Percentiles rank a stretch among this genome's conserved stretches.
These are phyloP conservation scores for Alca torda DNA, from an alignment of 2,797 vertebrate genomes.

Conservation along the genomic window DNA sequence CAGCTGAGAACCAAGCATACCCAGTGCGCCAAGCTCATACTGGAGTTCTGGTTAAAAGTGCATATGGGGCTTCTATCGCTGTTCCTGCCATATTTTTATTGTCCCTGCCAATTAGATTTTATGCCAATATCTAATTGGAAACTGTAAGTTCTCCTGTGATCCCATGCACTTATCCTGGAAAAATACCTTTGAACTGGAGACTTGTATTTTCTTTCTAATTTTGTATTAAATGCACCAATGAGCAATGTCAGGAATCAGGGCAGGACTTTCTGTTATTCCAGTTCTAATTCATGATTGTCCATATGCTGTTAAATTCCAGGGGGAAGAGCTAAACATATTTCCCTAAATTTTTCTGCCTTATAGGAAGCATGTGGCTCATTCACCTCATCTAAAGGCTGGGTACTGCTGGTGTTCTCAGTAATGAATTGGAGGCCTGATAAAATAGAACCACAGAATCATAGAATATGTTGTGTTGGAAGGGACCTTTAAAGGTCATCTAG, in stretches of 20 bases:
- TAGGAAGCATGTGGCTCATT: background rate
- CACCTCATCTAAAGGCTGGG: background rate
- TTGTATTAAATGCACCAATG: background rate
- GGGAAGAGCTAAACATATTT: background rate
- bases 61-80: background rate
- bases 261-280: background rate
- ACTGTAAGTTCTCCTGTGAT: background rate
- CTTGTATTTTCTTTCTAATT: background rate
- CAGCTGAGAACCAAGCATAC: background rate
- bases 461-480: no score
- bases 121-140: background rate
- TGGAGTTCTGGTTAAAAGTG: background rate
- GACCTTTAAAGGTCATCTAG: no score
- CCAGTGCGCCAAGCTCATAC: no score
- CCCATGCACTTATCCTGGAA: background rate
- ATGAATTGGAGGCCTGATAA: background rate
- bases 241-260: background rate
- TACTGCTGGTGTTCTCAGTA: background rate
- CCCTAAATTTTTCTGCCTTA: background rate
- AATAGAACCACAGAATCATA: background rate
- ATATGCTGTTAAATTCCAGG: background rate
- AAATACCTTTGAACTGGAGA: background rate
- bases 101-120: background rate
- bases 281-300: background rate
- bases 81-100: background rate